Conservation (phyloP, 2,113 vertebrate species). For the Raja brachyura region DNA sequence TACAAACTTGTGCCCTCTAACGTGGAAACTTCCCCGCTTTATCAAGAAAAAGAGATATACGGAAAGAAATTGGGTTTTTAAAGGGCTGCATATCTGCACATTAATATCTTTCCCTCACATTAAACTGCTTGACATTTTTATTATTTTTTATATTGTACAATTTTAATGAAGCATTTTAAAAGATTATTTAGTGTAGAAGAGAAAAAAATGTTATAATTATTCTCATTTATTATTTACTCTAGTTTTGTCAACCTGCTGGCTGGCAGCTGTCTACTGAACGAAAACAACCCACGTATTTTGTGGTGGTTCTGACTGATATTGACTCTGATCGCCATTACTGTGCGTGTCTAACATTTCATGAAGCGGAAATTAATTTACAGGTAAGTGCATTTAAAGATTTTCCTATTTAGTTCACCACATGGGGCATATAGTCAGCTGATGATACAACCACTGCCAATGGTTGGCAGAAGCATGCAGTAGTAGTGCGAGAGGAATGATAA, state of each 20-base stretch:
- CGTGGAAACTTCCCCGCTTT: not conserved
- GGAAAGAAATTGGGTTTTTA: not conserved
- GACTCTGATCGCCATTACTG: conserved; percentile 96
- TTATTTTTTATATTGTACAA: too few species aligned
- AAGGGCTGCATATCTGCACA: not conserved
- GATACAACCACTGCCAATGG: not conserved
- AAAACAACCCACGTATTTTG: conserved; percentile 87
- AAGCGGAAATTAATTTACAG: conserved; percentile 94
- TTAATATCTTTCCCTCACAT: not conserved
- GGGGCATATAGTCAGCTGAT: not conserved
- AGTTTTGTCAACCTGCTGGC: conserved; percentile 96
- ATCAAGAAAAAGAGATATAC: not conserved
- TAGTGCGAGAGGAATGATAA: not conserved
- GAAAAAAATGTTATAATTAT: not conserved
- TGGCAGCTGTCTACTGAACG: conserved; percentile 86
- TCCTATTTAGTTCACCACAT: not conserved
- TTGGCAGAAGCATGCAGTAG: not conserved
- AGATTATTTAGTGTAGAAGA: not conserved
- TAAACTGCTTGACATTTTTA: not conserved
- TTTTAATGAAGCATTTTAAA: not conserved
- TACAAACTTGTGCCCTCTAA: not conserved
- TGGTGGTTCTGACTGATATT: conserved; percentile 93
- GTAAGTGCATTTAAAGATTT: conserved; percentile 52
- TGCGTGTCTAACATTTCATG: conserved; percentile 91
- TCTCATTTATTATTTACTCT: conserved; percentile 44